A percentile compares a stretch with the other conserved stretches of the same genome.
phyloP scores from a whole-genome alignment of 2,113 vertebrate species.

The Rallus limicola region DNA sequence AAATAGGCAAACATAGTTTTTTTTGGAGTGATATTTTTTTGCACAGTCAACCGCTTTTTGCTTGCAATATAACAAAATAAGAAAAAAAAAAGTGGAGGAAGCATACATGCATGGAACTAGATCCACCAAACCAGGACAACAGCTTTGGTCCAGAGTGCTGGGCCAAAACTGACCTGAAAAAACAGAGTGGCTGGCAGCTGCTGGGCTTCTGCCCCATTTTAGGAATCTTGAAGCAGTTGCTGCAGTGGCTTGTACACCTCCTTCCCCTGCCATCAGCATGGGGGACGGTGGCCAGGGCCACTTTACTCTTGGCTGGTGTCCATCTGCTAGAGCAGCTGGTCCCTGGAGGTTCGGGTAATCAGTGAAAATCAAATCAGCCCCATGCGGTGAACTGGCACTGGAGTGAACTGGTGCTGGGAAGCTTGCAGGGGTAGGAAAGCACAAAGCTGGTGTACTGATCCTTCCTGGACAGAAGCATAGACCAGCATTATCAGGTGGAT shows the following conservation, averaged over 20 bases:
- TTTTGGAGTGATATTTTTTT: neutral
- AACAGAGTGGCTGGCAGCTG: neutral
- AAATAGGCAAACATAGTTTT: neutral
- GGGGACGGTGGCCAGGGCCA: neutral
- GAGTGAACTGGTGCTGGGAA: constrained; percentile 32
- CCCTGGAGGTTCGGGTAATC: constrained; percentile 10
- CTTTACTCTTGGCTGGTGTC: constrained; percentile 40
- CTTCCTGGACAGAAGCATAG: neutral
- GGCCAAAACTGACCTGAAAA: neutral
- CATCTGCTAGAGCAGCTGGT: constrained; percentile 17
- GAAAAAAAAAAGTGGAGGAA: neutral
- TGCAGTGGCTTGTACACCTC: neutral
- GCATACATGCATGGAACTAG: neutral
- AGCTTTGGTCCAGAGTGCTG: neutral
- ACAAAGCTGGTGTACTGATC: neutral
- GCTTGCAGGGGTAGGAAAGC: neutral
- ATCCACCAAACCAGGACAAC: neutral
- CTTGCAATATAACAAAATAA: neutral
- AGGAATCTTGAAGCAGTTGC: neutral
- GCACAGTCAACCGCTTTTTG: neutral
- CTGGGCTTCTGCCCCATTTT: neutral
- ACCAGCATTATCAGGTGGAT: neutral
- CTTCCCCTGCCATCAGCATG: neutral
- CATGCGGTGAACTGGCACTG: neutral
- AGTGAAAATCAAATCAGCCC: constrained; percentile 40